Base-by-base conservation (phyloP, 2,113 vertebrate species). In the Turnix velox region DNA sequence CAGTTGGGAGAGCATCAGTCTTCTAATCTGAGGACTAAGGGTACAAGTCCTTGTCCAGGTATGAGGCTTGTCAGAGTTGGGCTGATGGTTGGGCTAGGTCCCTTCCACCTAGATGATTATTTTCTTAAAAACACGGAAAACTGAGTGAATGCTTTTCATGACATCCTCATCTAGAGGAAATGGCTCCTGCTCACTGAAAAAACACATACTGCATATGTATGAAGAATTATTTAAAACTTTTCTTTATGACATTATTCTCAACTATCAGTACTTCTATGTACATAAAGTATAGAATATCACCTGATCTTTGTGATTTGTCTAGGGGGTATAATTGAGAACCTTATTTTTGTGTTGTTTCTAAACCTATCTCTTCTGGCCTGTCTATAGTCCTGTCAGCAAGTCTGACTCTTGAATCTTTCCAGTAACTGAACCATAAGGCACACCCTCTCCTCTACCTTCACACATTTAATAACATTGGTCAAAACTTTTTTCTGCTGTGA, bases 401-500 rank as follows among this genome's bases (percentile, higher is more conserved):
- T 6, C 35, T 1, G 4, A n/a, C 0, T 3, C 43, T 28, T 9
- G 10, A 81, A 40, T 39, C 6, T 49, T 4, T 18, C 37, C 48
- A 1, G 2, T 25, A 18, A 6, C n/a, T 16, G 12, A 45, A 11
- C 24, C 57, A 16, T 14, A 52, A 31, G 39, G 10, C 58, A 22
- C 1, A 11, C 24, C 45, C 51, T 76, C 57, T 59, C 24, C 46
- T 43, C 37, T 15, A 16, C 43, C 62, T 39, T 62, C 19, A 16
- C 19, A 16, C 14, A 18, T 4, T 12, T 1, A 0, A 12, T 35
- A 39, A 49, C 42, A 25, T 35, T 1, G 1, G 14, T 9, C 57
- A 65, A 39, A 57, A 27, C 1, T 27, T 27, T 54, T 30, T 48
- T 6, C 46, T 58, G 33, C 55, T 7, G 2, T 22, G 43, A 40